phyloP scores from a whole-genome alignment of 2,888 invertebrate genomes.

The Dicranocentrus wangi region DNA sequence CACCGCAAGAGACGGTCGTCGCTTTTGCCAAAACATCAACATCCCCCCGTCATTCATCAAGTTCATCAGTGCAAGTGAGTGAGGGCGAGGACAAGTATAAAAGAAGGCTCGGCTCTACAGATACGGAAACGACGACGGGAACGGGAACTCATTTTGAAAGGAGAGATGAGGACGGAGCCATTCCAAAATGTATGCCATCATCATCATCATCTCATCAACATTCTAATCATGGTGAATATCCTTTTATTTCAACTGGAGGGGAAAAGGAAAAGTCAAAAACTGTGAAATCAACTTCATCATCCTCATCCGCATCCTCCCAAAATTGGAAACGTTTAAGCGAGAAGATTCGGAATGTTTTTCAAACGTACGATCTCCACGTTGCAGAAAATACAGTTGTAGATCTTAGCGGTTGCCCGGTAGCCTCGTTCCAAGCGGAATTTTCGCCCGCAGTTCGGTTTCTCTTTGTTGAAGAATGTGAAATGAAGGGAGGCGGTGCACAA shows the following conservation, averaged over 20 bases:
- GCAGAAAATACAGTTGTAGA: constrained; percentile 57
- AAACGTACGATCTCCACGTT: constrained; percentile 66
- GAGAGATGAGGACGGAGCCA: background rate
- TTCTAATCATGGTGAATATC: constrained; percentile 49
- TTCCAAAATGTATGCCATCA: constrained; percentile 29
- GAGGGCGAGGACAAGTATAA: constrained; percentile 23
- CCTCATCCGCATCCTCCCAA: background rate
- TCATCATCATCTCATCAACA: constrained; percentile 50
- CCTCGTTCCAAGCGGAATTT: constrained; percentile 30
- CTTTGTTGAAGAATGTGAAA: constrained; percentile 67
- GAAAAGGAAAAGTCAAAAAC: constrained; percentile 25
- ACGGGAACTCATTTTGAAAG: background rate
- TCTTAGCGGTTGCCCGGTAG: constrained; percentile 64
- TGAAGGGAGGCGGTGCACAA: constrained; percentile 26
- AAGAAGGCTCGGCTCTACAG: too few relatives aligned
- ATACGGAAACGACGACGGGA: too few relatives aligned
- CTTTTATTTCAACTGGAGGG: constrained; percentile 21
- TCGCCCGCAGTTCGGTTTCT: constrained; percentile 63
- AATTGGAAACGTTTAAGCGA: constrained; percentile 62
- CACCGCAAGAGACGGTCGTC: constrained; percentile 35
- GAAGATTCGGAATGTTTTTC: constrained; percentile 66
- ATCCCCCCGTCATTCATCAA: constrained; percentile 23
- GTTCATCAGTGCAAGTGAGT: constrained; percentile 33
- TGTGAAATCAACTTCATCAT: constrained; percentile 13
- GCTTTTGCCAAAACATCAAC: constrained; percentile 37